Evolutionary conservation across 2,797 vertebrate species (phyloP), one percentile per base, ranked within the genome.

Genomic region (Enteromius mattozi): DNA sequence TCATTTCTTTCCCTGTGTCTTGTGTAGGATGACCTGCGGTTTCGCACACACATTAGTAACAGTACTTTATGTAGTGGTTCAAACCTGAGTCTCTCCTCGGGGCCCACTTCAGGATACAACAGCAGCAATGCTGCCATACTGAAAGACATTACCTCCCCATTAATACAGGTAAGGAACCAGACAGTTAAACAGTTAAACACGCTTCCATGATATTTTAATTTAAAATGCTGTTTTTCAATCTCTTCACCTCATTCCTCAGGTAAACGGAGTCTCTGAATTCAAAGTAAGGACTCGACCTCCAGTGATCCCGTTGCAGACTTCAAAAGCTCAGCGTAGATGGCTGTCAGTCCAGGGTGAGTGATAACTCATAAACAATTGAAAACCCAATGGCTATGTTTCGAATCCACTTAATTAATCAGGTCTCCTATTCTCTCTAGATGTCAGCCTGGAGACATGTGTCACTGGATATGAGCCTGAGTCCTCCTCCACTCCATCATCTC

Each of bases 31-130:
- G 97, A 98, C 91, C 91, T 93, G 76, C 95, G 94, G 80, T 94
- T 97, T 86, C 95, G 95, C 71, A 96, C 94, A 2, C 94, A 95
- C 75, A 93, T 95, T 81, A 96, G 96, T 90, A 96, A 93, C 86
- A 98, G 96, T 93, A 97, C 97, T 69, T 92, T 96, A 90, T 97
- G 95, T 82, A 98, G 96, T 14, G 95, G 95, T 77, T 99, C 98
- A 83, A 96, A 93, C 80, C 95, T 97, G 80, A 99, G 98, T 88
- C 94, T 99, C 19, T 98, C 97, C 6, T 99, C 98, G 66, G 96
- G 96, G 42, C 95, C 96, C 45, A 99, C 98, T 0, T 99, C 98
- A 30, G 98, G 97, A 5, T 99, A 99, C 92, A 96, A 97, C 89
- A 99, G 97, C 68, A 96, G 97, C 80, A 97, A 96, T 85, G 88